These are phyloP conservation scores for Micronisus gabar DNA, from an alignment of 2,113 vertebrate species.

Conservation along the genomic window DNA sequence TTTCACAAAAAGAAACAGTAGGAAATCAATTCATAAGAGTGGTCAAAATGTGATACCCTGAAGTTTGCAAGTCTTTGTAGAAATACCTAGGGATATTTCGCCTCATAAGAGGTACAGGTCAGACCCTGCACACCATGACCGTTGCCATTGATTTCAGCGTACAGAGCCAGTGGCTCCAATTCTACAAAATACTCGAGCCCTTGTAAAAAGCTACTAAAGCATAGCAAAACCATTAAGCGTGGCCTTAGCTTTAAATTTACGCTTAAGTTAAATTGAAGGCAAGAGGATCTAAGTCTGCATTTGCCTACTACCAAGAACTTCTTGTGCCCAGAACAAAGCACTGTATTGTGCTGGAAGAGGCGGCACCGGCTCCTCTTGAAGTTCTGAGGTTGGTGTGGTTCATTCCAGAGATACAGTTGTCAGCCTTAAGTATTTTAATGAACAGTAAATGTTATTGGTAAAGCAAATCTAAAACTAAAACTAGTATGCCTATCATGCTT, in stretches of 20 bases:
- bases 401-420: not conserved
- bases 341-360: not conserved
- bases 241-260: not conserved
- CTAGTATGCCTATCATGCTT: not conserved
- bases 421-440: not conserved
- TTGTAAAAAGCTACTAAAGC: not conserved
- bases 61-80: slow-evolving; percentile 35
- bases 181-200: not conserved
- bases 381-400: not conserved
- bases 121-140: slow-evolving; percentile 12
- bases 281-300: not conserved
- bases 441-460: not conserved
- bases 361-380: not conserved
- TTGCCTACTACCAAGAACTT: not conserved
- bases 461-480: not conserved
- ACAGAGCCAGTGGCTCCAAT: not conserved
- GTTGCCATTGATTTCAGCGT: not conserved
- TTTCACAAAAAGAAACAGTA: slow-evolving; percentile 14
- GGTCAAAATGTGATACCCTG: slow-evolving; percentile 9
- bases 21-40: slow-evolving; percentile 29
- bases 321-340: not conserved
- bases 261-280: not conserved
- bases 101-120: slow-evolving; percentile 22
- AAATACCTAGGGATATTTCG: not conserved
- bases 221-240: not conserved